Base-by-base conservation (phyloP, 2,888 invertebrate species). In the Myathropa florea region DNA sequence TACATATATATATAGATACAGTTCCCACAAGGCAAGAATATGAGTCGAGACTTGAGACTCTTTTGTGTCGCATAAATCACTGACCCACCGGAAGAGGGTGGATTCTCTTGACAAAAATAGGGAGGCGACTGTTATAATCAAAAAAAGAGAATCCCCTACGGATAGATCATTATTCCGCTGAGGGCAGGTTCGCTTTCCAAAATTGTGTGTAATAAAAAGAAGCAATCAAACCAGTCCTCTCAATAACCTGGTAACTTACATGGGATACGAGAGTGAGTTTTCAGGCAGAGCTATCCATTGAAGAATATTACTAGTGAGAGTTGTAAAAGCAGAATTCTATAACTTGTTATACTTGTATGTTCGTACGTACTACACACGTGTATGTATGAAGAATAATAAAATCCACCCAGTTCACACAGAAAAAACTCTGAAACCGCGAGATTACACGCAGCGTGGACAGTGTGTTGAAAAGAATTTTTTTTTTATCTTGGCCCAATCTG, bases 31-130 rank as follows among this genome's bases (percentile, higher is more conserved):
- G n/a, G 3, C 21, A 21, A 26, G 72, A 65, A 79, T 79, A 72
- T 65, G 46, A 80, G 67, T 67, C 73, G 24, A 53, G 65, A 46
- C 24, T 60, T 33, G 68, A 33, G 55, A 57, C 65, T 73, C 67
- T 67, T 70, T 39, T 73, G 61, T 68, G 36, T 36, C 53, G 18
- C 61, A 80, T 73, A 67, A 72, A 80, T 73, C 73, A 80, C 72
- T 67, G 72, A 72, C 79, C 71, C 59, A 59, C 70, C 61, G 28
- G 10, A 12, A 30, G 60, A 33, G 60, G 21, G 21, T 18, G 26
- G 4, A 18, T 24, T 53, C 18, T 26, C 18, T 26, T 18, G 14
- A 59, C 28, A 46, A 65, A 75, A 28, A 39, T 4, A 23, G 2
- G 7, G 12, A 7, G 23, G 36, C 36, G 18, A 46, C 39, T 26